Percentiles rank a stretch among this genome's conserved stretches.
Evolutionary conservation across 2,113 vertebrate species (phyloP).

Genomic region (sheep (Ovis aries)): ARS-UI_Ramb_v3.0 NC_056080.1:14234001-14234500

Average conservation of each 20-base stretch:
- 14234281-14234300: not conserved
- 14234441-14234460: not conserved
- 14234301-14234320: not conserved
- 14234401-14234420: constrained; percentile 13
- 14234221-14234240: not conserved
- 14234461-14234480: not conserved
- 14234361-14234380: not conserved
- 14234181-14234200: not conserved
- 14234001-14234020: constrained; percentile 31
- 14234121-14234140: not conserved
- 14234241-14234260: not conserved
- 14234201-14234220: constrained; percentile 20
- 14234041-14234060: not conserved
- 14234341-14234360: not conserved
- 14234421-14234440: not conserved
- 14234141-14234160: constrained; percentile 10
- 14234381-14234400: constrained; percentile 3
- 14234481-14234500: not conserved
- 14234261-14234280: constrained; percentile 18
- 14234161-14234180: constrained; percentile 32
- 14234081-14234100: not conserved
- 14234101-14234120: constrained; percentile 22
- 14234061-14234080: constrained; percentile 39
- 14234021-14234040: constrained; percentile 13
- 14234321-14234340: not conserved